A percentile compares a stretch with the other conserved stretches of the same genome.
phyloP scores from a whole-genome alignment of 2,888 invertebrate genomes.

The Andrena bicolor region DNA sequence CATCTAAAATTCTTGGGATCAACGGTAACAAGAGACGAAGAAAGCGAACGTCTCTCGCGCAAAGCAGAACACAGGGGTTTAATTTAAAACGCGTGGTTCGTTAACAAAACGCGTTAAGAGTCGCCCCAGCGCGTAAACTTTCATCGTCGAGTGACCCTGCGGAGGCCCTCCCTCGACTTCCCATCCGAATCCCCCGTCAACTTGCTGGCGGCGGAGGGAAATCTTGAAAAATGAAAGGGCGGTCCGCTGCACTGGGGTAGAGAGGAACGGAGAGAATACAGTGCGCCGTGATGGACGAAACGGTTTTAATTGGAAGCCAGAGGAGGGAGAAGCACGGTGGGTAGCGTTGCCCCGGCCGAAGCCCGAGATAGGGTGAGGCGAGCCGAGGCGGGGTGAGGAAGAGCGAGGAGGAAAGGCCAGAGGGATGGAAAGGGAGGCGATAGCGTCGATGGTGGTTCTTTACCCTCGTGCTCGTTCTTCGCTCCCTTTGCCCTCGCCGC shows the following conservation, averaged over 20 bases:
- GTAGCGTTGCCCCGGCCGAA: constrained; percentile 44
- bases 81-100: constrained; percentile 16
- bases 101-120: constrained; percentile 5
- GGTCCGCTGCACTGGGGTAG: constrained; percentile 20
- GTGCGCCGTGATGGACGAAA: constrained; percentile 64
- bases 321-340: constrained; percentile 46
- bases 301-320: constrained; percentile 74
- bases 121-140: constrained; percentile 49
- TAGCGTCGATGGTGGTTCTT: constrained; percentile 64
- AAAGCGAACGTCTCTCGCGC: too few relatives aligned
- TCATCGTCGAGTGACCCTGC: constrained; percentile 61
- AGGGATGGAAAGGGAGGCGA: constrained; percentile 42
- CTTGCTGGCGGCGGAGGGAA: constrained; percentile 69
- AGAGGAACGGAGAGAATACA: background rate
- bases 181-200: constrained; percentile 46
- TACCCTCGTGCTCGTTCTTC: constrained; percentile 64
- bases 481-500: constrained; percentile 40
- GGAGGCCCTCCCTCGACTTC: constrained; percentile 52
- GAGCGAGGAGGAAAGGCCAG: constrained; percentile 6
- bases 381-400: constrained; percentile 28
- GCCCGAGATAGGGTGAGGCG: constrained; percentile 50
- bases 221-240: constrained; percentile 76
- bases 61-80: too few relatives aligned
- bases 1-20: too few relatives aligned
- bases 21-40: too few relatives aligned